phyloP scores from a whole-genome alignment of 2,888 invertebrate genomes.

The Leptopilina syphax region DNA sequence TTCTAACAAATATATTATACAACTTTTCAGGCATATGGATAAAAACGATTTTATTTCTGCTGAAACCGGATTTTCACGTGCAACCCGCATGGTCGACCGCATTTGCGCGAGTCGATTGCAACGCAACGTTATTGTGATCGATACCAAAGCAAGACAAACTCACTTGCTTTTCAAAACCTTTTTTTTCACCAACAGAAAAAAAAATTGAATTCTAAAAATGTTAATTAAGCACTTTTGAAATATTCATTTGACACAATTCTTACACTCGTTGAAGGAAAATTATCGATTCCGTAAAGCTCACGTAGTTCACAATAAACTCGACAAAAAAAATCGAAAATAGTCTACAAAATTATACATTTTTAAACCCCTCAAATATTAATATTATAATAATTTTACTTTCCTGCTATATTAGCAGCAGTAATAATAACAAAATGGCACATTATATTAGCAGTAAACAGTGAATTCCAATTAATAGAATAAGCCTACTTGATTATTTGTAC shows the following conservation, averaged over 20 bases:
- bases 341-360: too few relatives aligned
- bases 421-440: too few relatives aligned
- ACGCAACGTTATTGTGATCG: constrained; percentile 68
- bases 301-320: not conserved
- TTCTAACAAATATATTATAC: constrained; percentile 15
- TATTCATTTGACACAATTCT: not conserved
- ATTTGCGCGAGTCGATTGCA: constrained; percentile 73
- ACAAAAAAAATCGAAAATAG: too few relatives aligned
- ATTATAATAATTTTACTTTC: too few relatives aligned
- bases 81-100: constrained; percentile 69
- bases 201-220: not conserved
- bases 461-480: too few relatives aligned
- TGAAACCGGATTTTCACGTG: constrained; percentile 54
- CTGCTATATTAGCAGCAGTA: too few relatives aligned
- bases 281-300: constrained; percentile 32
- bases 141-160: constrained; percentile 62
- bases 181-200: not conserved
- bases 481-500: too few relatives aligned
- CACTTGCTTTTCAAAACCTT: constrained; percentile 34
- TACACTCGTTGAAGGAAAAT: not conserved
- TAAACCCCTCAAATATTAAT: too few relatives aligned
- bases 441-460: too few relatives aligned
- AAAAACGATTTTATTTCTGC: constrained; percentile 45
- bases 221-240: constrained; percentile 3
- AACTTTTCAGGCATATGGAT: not conserved